phyloP scores from a whole-genome alignment of 2,797 vertebrate genomes.

The Gallinago stenura region DNA sequence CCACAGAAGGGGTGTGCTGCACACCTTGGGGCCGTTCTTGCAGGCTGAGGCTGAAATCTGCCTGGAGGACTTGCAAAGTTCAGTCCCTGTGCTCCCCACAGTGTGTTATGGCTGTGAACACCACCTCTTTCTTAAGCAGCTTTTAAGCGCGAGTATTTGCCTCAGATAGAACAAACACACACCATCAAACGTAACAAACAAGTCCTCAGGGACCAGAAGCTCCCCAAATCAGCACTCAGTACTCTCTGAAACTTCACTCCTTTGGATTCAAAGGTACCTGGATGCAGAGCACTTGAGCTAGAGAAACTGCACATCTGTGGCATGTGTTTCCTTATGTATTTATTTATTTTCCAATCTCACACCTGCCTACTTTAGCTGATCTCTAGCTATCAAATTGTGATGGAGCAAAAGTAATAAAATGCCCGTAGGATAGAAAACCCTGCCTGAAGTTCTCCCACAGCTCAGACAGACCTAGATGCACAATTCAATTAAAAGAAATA shows the following conservation, averaged over 20 bases:
- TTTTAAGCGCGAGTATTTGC: background rate
- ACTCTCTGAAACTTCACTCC: background rate
- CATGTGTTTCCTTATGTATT: conserved; percentile 12
- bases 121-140: background rate
- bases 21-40: rapidly evolving
- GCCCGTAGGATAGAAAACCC: background rate
- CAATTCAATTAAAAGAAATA: conserved; percentile 48
- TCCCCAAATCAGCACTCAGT: background rate
- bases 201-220: background rate
- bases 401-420: conserved; percentile 52
- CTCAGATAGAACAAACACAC: background rate
- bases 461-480: conserved; percentile 7
- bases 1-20: rapidly evolving
- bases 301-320: background rate
- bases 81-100: background rate
- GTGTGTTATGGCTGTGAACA: background rate
- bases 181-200: background rate
- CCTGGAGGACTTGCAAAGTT: background rate
- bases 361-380: conserved; percentile 60
- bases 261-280: background rate
- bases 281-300: background rate
- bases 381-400: conserved; percentile 55
- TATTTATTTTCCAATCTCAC: conserved; percentile 45
- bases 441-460: conserved; percentile 16
- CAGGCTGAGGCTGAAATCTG: background rate